phyloP scores from a whole-genome alignment of 1,140 invertebrate genomes.

The Sitodiplosis mosellana region DNA sequence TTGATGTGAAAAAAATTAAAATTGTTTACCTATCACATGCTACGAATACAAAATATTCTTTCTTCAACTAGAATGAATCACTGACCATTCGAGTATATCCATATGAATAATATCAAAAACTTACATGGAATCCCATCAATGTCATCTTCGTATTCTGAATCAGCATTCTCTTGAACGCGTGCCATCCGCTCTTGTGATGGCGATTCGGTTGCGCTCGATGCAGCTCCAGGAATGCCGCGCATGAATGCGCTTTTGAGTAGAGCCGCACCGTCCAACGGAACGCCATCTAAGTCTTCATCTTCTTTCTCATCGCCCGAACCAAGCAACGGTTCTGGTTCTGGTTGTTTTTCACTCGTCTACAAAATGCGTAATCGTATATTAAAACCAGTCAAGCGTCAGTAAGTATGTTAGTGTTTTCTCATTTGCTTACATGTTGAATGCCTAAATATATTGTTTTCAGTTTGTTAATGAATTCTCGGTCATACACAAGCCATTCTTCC shows the following conservation, averaged over 20 bases:
- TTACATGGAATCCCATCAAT: constrained; percentile 59
- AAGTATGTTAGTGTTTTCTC: background rate
- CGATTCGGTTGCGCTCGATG: constrained; percentile 8
- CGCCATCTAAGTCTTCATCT: constrained; percentile 59
- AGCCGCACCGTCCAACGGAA: constrained; percentile 66
- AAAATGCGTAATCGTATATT: background rate
- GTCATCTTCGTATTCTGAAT: constrained; percentile 35
- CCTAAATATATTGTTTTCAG: constrained; percentile 86
- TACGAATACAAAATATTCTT: background rate
- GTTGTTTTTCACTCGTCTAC: constrained; percentile 21
- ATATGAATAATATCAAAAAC: constrained; percentile 7
- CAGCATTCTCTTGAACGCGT: constrained; percentile 12
- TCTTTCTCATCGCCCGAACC: constrained; percentile 37
- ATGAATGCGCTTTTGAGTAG: constrained; percentile 50
- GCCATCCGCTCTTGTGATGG: constrained; percentile 8
- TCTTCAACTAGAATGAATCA: background rate
- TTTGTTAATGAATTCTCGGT: constrained; percentile 78
- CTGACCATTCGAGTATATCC: background rate
- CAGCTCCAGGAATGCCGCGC: constrained; percentile 22
- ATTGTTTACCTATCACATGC: too few species aligned
- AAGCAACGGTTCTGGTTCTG: constrained; percentile 34
- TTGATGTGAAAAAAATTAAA: constrained; percentile 8
- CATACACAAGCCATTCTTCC: constrained; percentile 97
- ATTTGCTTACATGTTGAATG: constrained; percentile 10
- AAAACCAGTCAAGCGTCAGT: background rate